Evolutionary conservation across 2,888 invertebrate genomes (phyloP).

Genomic region (Unio pictorum): DNA sequence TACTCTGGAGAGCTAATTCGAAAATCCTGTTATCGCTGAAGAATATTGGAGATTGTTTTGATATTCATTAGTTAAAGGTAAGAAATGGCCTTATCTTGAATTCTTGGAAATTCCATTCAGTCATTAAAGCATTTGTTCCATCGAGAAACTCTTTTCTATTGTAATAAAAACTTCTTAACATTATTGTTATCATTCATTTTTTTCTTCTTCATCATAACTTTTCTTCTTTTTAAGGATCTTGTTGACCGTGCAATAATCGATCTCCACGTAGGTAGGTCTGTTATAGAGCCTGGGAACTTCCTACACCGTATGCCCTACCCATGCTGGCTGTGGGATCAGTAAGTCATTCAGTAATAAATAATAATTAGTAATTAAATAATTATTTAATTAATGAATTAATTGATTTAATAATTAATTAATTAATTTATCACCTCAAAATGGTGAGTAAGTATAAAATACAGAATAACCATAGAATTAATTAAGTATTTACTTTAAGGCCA

Average conservation of each 20-base stretch:
- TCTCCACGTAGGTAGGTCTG: conserved; percentile 55
- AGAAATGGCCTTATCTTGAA: no score
- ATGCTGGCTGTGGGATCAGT: conserved; percentile 60
- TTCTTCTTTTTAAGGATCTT: conserved; percentile 50
- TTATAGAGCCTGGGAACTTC: conserved; percentile 62
- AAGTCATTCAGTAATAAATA: conserved; percentile 14
- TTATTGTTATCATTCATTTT: neutral
- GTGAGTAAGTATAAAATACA: neutral
- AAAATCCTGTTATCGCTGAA: no score
- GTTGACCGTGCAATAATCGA: conserved; percentile 66
- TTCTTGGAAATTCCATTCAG: no score
- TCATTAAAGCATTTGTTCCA: no score
- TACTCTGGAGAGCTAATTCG: no score
- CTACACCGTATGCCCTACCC: conserved; percentile 67
- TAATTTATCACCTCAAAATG: neutral
- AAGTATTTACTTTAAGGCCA: no score
- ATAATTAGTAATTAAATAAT: neutral
- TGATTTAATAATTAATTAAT: neutral
- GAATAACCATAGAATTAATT: neutral
- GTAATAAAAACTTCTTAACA: no score
- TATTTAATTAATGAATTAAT: neutral
- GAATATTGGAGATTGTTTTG: no score
- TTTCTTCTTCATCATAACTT: neutral
- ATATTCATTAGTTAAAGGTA: no score
- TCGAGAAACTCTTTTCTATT: no score